Evolutionary conservation across 2,113 vertebrate genomes (phyloP), one percentile per base, ranked within the genome.

Genomic region (Penelope pileata): DNA sequence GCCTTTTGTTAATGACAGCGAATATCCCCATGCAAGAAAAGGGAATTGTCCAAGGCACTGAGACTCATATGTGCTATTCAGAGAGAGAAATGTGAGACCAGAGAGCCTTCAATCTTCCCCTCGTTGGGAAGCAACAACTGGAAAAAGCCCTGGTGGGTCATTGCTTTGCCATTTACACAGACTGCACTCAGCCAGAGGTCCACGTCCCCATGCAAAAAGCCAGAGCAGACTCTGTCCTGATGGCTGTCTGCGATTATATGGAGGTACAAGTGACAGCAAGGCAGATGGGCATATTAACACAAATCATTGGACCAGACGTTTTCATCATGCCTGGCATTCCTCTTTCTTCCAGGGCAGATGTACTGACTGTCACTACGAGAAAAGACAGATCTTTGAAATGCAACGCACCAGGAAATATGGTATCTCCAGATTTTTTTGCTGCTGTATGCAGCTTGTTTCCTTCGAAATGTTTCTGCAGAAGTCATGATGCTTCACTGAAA

Each of bases 281-380:
- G 85, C 95, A 94, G 94, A 95, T 72, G 91, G 95, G 85, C 42
- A 8, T n/a, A 32, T 59, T 13, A 36, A 32, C 90, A 90, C 2
- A 18, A 68, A 26, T 59, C 74, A 1, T 72, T 12, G 66, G 51
- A 48, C 56, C 90, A 95, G 78, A 21, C 38, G 1, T 34, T 66
- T 75, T 59, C 66, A 2, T 67, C 40, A 58, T 36, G 90, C 83
- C 73, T 93, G 83, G 67, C 72, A 27, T 54, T 67, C 74, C 85
- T 91, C 64, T 15, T 60, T 32, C 78, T 94, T 54, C 77, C 34
- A 2, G 88, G 90, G 74, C 95, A 93, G 94, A 75, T 91, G 95
- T 23, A 32, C 85, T 5, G 88, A 16, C 85, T 94, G 94, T 70
- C 91, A 68, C 82, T 7, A 12, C 74, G 17, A 45, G 58, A 50